Base-by-base conservation (phyloP, 2,888 invertebrate genomes). In the Cheilosia scutellata region DNA sequence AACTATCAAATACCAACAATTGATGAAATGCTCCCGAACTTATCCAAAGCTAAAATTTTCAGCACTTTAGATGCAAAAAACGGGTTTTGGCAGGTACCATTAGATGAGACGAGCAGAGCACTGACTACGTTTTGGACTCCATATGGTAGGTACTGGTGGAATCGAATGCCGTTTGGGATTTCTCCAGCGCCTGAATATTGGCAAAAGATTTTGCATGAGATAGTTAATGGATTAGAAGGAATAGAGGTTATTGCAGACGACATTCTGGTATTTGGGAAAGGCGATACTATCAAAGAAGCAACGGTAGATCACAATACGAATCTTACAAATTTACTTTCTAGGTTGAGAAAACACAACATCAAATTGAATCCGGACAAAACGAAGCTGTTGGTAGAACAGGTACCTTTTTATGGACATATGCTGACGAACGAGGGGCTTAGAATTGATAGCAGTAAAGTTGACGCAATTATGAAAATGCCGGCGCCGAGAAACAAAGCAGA, bases 31-130 rank as follows among this genome's bases (percentile, higher is more conserved):
- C 58, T 58, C 4, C 76, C 58, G 2, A 76, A 60, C 40, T 68
- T 58, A 29, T 37, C 7, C 1, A 51, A 57, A 5, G 55, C 47
- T 5, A 84, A 82, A 75, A 51, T 84, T 51, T 87, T 87, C 44
- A 70, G 74, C 13, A 55, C 53, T 47, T 29, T 87, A n/a, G 86
- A 87, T 74, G 68, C 82, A 20, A 82, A 66, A 55, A 79, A 87
- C 25, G 84, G 76, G 11, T 88, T 87, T 72, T 53, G 78, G 70
- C 13, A 71, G 78, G 31, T 87, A 82, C 51, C 25, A 5, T 49
- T 63, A 31, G 76, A 71, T 60, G 89, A 29, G 92, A 91, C 16
- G 89, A 89, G 65, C 90, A 91, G 86, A 91, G 90, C 7, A 89
- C 88, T 27, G 87, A 89, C 82, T 89, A 89, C 53, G 70, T 89